Percentiles rank a stretch among this genome's conserved stretches.
phyloP scores from a whole-genome alignment of 2,888 invertebrate genomes.

The Cepaea hortensis region DNA sequence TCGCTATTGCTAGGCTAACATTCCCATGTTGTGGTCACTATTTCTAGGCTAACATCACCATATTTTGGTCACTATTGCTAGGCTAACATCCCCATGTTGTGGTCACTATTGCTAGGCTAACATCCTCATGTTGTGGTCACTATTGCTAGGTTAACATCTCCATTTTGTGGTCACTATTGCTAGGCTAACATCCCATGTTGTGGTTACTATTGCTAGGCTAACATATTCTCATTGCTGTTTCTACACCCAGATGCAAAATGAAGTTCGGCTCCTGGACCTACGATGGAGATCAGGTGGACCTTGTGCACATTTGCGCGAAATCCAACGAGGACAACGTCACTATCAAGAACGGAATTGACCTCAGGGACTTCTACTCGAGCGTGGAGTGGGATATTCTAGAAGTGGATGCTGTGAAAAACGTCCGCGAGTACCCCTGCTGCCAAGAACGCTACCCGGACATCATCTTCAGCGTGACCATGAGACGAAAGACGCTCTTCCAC shows the following conservation, averaged over 20 bases:
- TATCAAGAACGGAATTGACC: conserved; percentile 86
- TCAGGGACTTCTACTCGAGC: conserved; percentile 97
- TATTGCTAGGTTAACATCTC: too few species aligned
- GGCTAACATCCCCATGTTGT: too few species aligned
- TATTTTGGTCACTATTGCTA: too few species aligned
- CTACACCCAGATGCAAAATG: conserved; percentile 85
- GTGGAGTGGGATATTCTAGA: conserved; percentile 99
- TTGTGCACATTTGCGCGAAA: conserved; percentile 74
- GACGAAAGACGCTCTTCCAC: conserved; percentile 95
- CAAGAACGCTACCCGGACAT: conserved; percentile 96
- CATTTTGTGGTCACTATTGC: too few species aligned
- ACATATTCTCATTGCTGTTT: not conserved
- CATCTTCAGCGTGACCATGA: conserved; percentile 89
- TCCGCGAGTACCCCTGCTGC: conserved; percentile 88
- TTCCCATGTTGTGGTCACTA: too few species aligned
- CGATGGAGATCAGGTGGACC: conserved; percentile 77
- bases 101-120: too few species aligned
- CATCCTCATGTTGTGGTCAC: too few species aligned
- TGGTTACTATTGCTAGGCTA: too few species aligned
- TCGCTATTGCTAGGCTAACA: too few species aligned
- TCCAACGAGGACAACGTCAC: conserved; percentile 56
- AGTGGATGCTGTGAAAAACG: conserved; percentile 80
- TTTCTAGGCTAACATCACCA: too few species aligned
- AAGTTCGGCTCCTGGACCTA: conserved; percentile 91
- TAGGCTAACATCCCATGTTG: too few species aligned